Evolutionary conservation across 2,797 vertebrate species (phyloP).

Genomic region (Pempheris klunzingeri): DNA sequence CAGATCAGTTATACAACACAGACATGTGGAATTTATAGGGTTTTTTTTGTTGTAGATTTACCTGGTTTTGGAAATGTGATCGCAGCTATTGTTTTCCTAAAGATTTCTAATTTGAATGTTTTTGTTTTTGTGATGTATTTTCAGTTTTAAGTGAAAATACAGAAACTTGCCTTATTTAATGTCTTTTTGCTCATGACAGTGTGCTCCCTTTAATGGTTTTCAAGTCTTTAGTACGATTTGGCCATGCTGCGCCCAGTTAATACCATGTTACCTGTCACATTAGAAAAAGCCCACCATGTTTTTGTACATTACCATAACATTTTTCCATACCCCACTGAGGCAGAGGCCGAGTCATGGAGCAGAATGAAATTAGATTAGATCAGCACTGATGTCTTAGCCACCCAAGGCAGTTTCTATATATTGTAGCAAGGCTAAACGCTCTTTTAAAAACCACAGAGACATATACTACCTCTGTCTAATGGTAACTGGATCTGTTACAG

Average conservation of each 20-base stretch:
- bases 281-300: conserved; percentile 78
- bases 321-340: conserved; percentile 76
- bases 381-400: conserved; percentile 79
- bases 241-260: conserved; percentile 60
- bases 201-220: conserved; percentile 31
- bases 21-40: not conserved
- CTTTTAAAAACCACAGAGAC: conserved; percentile 78
- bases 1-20: conserved; percentile 1
- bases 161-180: not conserved
- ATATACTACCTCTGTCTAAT: conserved; percentile 76
- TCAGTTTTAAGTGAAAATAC: not conserved
- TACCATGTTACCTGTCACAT: conserved; percentile 80
- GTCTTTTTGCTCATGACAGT: conserved; percentile 32
- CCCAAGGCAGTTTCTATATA: conserved; percentile 76
- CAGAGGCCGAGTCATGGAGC: conserved; percentile 66
- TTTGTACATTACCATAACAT: conserved; percentile 76
- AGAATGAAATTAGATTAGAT: conserved; percentile 83
- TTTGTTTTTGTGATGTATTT: not conserved
- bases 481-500: conserved; percentile 81
- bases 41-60: not conserved
- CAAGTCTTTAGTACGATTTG: conserved; percentile 52
- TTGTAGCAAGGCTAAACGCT: conserved; percentile 68
- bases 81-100: not conserved
- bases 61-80: conserved; percentile 1
- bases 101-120: no score